phyloP scores from a whole-genome alignment of 2,888 invertebrate species.

The Icerya purchasi region DNA sequence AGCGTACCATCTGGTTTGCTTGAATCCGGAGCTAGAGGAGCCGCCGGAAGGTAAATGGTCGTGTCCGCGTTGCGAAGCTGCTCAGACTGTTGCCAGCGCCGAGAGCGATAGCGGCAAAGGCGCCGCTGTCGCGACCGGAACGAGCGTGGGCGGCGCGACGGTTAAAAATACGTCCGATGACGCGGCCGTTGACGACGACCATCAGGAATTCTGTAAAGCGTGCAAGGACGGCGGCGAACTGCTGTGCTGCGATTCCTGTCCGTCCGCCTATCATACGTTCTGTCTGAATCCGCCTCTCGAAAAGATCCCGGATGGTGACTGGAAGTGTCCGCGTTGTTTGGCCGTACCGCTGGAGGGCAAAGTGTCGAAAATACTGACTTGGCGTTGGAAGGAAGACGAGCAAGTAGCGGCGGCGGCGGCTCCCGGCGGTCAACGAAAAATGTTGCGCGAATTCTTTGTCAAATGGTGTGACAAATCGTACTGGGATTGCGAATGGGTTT shows the following conservation, averaged over 20 bases:
- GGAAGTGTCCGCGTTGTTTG: slow-evolving; percentile 93
- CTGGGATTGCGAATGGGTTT: slow-evolving; percentile 96
- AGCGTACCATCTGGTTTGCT: slow-evolving; percentile 94
- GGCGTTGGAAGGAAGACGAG: slow-evolving; percentile 49
- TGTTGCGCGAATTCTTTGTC: slow-evolving; percentile 85
- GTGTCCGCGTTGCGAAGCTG: slow-evolving; percentile 60
- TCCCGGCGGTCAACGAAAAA: slow-evolving; percentile 31
- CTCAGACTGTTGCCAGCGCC: not conserved
- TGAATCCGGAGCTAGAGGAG: slow-evolving; percentile 94
- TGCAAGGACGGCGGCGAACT: slow-evolving; percentile 95
- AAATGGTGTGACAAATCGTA: slow-evolving; percentile 94
- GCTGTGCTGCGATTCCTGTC: slow-evolving; percentile 88
- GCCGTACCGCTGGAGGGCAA: slow-evolving; percentile 33
- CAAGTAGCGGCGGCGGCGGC: slow-evolving; percentile 31
- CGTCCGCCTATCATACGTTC: slow-evolving; percentile 88
- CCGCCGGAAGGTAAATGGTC: slow-evolving; percentile 96
- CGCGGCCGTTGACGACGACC: slow-evolving; percentile 69
- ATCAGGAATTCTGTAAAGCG: slow-evolving; percentile 89
- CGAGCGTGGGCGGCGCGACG: too few species aligned
- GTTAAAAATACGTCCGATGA: too few species aligned
- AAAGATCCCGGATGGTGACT: slow-evolving; percentile 87
- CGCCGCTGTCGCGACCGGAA: slow-evolving; percentile 68
- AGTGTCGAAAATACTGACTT: slow-evolving; percentile 86
- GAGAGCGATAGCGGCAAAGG: slow-evolving; percentile 32
- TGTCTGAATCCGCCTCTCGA: slow-evolving; percentile 85